Evolutionary conservation across 2,888 invertebrate species (phyloP).

Genomic region (Trachelus tabidus): DNA sequence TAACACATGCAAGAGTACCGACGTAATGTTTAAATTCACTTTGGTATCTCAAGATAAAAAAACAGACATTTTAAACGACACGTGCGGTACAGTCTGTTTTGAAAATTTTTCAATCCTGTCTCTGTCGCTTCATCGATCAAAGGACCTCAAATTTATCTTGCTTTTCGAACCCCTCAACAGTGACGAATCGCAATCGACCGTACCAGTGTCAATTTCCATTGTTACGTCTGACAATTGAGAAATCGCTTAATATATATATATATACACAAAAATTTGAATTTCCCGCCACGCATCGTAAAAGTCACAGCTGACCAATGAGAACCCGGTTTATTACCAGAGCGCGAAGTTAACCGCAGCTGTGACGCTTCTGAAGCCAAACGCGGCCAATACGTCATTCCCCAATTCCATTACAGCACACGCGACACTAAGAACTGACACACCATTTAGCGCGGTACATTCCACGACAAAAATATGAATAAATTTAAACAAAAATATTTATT

Average conservation of each 20-base stretch:
- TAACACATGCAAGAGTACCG: neutral
- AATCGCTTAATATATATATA: neutral
- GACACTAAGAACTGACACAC: neutral
- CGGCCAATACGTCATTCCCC: neutral
- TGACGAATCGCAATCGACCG: too few relatives aligned
- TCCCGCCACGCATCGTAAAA: neutral
- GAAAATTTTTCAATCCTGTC: neutral
- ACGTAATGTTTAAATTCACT: neutral
- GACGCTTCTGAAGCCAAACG: neutral
- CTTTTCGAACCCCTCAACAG: too few relatives aligned
- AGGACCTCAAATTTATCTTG: too few relatives aligned
- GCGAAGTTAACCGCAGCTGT: neutral
- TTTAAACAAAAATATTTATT: neutral
- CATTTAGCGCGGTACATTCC: neutral
- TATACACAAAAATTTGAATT: neutral
- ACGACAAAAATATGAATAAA: neutral
- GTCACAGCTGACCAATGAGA: neutral
- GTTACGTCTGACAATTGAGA: neutral
- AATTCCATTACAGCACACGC: neutral
- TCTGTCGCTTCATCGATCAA: too few relatives aligned
- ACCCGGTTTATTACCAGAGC: neutral
- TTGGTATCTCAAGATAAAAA: neutral
- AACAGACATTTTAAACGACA: neutral
- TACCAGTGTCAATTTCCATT: neutral
- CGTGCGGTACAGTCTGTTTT: neutral